Evolutionary conservation across 2,888 invertebrate species (phyloP), one percentile per base, ranked within the genome.

Genomic region (Ichneumoninae sp.): DNA sequence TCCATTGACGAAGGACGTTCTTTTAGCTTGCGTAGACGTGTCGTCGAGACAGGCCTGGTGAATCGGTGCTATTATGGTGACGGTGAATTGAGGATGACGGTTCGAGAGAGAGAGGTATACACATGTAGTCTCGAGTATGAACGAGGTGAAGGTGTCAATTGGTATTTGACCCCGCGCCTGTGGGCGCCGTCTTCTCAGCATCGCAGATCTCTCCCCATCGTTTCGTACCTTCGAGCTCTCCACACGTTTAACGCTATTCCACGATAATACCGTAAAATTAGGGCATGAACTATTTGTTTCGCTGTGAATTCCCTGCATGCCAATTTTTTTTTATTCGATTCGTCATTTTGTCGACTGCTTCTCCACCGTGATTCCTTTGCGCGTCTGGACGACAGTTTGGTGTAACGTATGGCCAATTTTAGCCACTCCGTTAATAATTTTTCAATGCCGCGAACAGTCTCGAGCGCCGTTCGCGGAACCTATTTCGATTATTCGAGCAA

Each of bases 1-100:
- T 69, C 83, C 81, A 88, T 88, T 90, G 88, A 90, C 82, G 85
- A 87, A 88, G 87, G 87, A 89, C 89, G 88, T 92, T 90, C 88
- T 92, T 92, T 88, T 91, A 92, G 92, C 91, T 91, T 92, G 92
- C 89, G 91, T 92, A 88, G 91, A 92, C 87, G 90, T 92, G 78
- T 91, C 92, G 89, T 90, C 92, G 88, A 91, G 92, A 86, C 91
- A 92, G 90, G 91, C 92, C 91, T 92, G 92, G 91, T 92, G 91
- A 91, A 87, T 85, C 81, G 84, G 57, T 83, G 83, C 85, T 85
- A 78, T 83, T 87, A 81, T 86, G 88, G 88, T 88, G 89, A 86
- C 86, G 88, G 85, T 85, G 85, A 83, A 85, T 81, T 84, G 83
- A 74, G 86, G 77, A 86, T 87, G 85, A 81, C 81, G 87, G 83